Conservation (phyloP, 1,140 invertebrate species). For the Ceratitis capitata region DNA sequence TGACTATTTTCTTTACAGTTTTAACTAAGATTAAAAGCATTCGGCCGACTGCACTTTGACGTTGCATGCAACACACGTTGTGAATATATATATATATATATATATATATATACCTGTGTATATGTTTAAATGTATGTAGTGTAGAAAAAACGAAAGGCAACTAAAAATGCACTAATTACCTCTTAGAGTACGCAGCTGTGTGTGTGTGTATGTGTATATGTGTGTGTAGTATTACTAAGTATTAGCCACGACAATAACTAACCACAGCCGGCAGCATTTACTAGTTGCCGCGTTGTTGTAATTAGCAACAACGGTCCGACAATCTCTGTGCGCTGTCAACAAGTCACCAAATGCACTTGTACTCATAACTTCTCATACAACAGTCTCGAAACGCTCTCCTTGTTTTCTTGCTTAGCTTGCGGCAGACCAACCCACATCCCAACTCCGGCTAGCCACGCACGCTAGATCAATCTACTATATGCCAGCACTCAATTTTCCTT, state of each 20-base stretch:
- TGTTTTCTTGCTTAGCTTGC: neutral
- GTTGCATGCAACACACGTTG: neutral
- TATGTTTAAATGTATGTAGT: no score
- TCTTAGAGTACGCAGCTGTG: conserved; percentile 14
- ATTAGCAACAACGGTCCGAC: neutral
- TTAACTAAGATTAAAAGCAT: conserved; percentile 14
- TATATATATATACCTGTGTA: no score
- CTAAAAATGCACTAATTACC: conserved; percentile 25
- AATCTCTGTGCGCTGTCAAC: no score
- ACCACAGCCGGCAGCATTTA: neutral
- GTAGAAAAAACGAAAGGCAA: neutral
- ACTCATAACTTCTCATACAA: conserved; percentile 9
- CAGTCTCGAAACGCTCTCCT: neutral
- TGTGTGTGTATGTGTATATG: neutral
- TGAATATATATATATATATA: no score
- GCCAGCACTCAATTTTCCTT: conserved; percentile 28
- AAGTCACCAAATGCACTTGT: conserved; percentile 30
- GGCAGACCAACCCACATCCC: neutral
- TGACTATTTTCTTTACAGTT: conserved; percentile 15
- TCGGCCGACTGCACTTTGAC: neutral
- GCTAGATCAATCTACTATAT: neutral
- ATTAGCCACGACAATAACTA: conserved; percentile 4
- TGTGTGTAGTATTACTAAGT: neutral
- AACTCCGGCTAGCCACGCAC: neutral
- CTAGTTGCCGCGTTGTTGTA: conserved; percentile 1